Conservation (phyloP, 2,113 vertebrate species). For the Fregetta grallaria region DNA sequence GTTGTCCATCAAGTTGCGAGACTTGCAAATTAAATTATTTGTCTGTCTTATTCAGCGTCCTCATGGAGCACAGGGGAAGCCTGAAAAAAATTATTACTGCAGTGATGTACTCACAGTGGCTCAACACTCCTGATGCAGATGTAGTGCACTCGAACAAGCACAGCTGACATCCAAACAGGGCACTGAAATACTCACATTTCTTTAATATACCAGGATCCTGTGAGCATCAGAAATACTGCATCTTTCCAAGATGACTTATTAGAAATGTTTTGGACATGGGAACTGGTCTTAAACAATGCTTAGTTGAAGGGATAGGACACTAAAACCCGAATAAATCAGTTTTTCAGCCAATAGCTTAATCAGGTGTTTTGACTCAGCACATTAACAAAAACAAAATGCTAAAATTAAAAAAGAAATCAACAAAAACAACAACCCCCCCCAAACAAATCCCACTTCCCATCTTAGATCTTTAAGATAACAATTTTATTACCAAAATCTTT, state of each 20-base stretch:
- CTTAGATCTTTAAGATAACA: background rate
- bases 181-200: constrained; percentile 3
- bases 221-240: background rate
- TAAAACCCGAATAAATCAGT: background rate
- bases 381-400: background rate
- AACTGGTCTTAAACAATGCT: background rate
- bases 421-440: background rate
- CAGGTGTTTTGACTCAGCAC: background rate
- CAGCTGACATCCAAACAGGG: background rate
- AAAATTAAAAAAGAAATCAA: background rate
- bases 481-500: background rate
- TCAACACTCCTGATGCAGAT: background rate
- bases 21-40: background rate
- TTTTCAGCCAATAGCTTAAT: background rate
- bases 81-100: background rate
- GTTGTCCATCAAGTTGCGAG: background rate
- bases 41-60: background rate
- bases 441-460: background rate
- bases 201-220: background rate
- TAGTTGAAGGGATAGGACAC: background rate
- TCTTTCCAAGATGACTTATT: background rate
- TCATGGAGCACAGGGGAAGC: background rate
- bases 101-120: background rate
- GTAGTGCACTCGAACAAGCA: background rate
- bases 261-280: background rate